Base-by-base conservation (phyloP, 2,888 invertebrate species). In the Salticus scenicus region DNA sequence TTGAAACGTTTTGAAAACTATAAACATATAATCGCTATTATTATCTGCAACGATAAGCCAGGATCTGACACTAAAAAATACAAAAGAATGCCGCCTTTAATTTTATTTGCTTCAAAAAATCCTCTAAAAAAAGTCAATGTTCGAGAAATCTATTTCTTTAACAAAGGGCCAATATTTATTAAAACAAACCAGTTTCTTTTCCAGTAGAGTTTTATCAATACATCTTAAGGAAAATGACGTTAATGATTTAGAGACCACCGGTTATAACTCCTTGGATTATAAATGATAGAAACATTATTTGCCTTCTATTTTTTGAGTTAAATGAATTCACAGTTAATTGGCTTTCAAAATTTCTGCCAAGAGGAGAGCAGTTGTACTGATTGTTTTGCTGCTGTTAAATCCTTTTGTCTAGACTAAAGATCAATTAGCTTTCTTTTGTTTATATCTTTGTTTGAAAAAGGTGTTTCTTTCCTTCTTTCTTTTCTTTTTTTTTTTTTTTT, bases 251-350 rank as follows among this genome's bases (percentile, higher is more conserved):
- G 24, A 20, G 57, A 17, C 24, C 57, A 24, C 24, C 57, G 20
- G 57, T 57, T 24, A 57, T 57, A 57, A 7, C 57, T 57, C 17
- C 57, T 57, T 24, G 57, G 57, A 24, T 57, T 57, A 57, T 57
- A 57, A 57, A 57, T 57, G 57, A 24, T 24, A 24, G 57, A 57
- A 57, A 57, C 12, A 37, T 37, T 57, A 57, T 57, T 57, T 57
- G 57, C 57, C 47, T 47, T 47, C 17, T 14, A 7, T 47, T n/a
- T 47, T 47, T 47, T 1, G 17, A 47, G 47, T 47, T 47, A 47
- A 47, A 47, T 47, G 47, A 47, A 47, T 47, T 47, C 47, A 47
- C 47, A 17, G 47, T n/a, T 47, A 47, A 47, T 47, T 47, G 47
- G 47, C 47, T 47, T 47, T 47, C 47, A 17, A 47, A 47, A 12